Conservation (phyloP, 2,888 invertebrate species). For the Brachyopa scutellaris region DNA sequence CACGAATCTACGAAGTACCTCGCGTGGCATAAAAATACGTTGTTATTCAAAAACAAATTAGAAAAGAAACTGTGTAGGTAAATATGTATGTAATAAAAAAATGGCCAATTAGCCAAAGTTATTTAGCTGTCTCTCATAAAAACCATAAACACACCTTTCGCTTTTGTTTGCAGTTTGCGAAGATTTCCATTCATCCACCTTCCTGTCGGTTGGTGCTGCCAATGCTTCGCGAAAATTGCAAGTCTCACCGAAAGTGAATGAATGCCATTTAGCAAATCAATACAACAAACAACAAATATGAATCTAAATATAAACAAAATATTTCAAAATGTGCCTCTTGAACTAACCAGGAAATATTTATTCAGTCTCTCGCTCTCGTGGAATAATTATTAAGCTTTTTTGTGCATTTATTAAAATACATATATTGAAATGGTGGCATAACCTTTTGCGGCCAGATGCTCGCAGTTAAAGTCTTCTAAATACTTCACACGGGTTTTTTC, state of each 20-base stretch:
- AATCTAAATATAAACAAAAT: background rate
- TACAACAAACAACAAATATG: background rate
- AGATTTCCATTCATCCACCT: background rate
- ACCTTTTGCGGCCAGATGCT: no score
- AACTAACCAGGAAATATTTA: no score
- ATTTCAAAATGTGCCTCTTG: no score
- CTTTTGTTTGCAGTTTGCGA: background rate
- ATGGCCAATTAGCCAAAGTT: conserved; percentile 1
- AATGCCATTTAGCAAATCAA: background rate
- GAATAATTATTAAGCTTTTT: no score
- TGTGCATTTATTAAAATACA: no score
- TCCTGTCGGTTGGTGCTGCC: background rate
- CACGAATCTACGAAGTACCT: background rate
- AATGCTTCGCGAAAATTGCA: background rate
- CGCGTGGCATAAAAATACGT: background rate
- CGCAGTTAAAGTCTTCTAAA: no score
- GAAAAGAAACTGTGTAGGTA: background rate
- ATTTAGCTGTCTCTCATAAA: background rate
- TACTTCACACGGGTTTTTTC: no score
- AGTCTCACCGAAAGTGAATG: background rate
- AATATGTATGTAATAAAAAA: background rate
- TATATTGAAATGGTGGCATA: no score
- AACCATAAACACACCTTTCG: background rate
- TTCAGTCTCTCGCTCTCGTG: no score
- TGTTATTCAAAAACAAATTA: background rate